Evolutionary conservation across 2,797 vertebrate genomes (phyloP), one percentile per base, ranked within the genome.

Genomic region (Rhadinocentrus ornatus): DNA sequence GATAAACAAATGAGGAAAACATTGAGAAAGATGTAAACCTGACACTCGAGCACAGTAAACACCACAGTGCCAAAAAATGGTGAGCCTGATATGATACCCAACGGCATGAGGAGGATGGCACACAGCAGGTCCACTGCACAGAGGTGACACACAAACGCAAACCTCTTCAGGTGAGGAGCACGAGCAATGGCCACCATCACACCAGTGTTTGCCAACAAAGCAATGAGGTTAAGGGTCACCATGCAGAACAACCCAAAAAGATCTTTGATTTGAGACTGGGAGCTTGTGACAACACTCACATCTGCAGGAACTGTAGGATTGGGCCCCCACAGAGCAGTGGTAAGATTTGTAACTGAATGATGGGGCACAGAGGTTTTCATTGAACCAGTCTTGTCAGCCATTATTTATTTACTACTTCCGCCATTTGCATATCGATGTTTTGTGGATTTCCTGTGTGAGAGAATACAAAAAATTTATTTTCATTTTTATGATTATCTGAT

Each of bases 81-180:
- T 0, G 96, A 96, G 73, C 95, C 96, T 41, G 96, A 96, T 71
- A 98, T 94, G 73, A 98, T 96, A 32, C 96, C 95, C 76, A 98
- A 66, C 0, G 97, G 97, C 97, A 99, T 96, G 80, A 99, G 94
- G 55, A 98, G 95, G 78, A 96, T 92, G 61, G 97, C 97, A 1
- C 96, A 97, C 71, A 99, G 87, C 73, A 99, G 92, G 81, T 97
- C 96, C 8, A 98, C 97, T 0, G 94, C 84, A 2, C 97, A 98
- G 35, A 98, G 95, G 80, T 99, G 97, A 72, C 95, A 95, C 73
- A 98, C 96, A 0, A 98, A 97, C 39, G 96, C 95, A 50, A 96
- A 96, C 73, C 96, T 96, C 73, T 95, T 95, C 62, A 97, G 92
- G 68, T 97, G 95, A 0, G 97, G 95, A 0, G 96, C 96, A 31